Percentiles rank a stretch among this genome's conserved stretches.
phyloP scores from a whole-genome alignment of 2,797 vertebrate species.

The Pristis pectinata region DNA sequence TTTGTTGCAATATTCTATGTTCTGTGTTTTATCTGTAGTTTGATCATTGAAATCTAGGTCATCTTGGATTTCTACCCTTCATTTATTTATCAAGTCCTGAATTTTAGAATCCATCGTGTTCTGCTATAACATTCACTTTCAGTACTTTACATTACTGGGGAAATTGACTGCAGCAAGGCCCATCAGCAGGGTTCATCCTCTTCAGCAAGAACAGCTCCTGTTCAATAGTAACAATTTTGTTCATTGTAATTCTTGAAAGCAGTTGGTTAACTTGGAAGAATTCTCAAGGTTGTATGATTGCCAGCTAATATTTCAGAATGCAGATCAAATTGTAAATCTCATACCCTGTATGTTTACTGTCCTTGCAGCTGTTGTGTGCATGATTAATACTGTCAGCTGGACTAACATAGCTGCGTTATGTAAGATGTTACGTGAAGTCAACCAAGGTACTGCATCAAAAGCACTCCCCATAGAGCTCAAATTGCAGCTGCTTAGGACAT shows the following conservation, averaged over 20 bases:
- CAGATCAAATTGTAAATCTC: not conserved
- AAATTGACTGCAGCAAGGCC: not conserved
- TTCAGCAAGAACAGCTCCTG: not conserved
- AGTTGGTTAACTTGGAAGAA: not conserved
- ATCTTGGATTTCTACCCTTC: not conserved
- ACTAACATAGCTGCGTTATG: not conserved
- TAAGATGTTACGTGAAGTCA: not conserved
- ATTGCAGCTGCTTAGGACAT: conserved; percentile 24
- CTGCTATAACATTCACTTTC: not conserved
- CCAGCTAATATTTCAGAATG: not conserved
- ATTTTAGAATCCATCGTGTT: not conserved
- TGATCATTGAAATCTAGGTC: not conserved
- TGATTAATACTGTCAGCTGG: conserved; percentile 22
- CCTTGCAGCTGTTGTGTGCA: not conserved
- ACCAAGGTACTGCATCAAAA: not conserved
- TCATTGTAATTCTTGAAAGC: not conserved
- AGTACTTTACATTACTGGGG: not conserved
- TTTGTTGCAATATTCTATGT: no score
- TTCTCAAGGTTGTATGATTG: not conserved
- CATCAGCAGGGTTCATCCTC: not conserved
- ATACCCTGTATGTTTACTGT: not conserved
- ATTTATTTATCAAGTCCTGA: not conserved
- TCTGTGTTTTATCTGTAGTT: not conserved
- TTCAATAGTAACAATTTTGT: not conserved
- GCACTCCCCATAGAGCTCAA: not conserved